phyloP scores from a whole-genome alignment of 2,888 invertebrate species.

The Hirtodrosophila cameraria region DNA sequence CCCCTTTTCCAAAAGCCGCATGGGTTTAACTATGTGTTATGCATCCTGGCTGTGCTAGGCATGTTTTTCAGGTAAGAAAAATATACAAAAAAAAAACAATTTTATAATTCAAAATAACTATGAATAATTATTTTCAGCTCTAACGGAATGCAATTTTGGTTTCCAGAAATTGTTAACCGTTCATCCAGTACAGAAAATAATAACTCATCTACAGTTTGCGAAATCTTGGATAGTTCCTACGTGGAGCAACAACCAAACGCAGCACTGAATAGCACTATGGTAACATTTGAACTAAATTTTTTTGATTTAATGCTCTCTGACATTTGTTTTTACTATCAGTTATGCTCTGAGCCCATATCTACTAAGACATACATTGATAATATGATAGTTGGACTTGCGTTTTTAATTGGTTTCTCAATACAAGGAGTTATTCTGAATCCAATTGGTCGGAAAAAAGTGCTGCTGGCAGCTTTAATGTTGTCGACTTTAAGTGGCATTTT shows the following conservation, averaged over 20 bases:
- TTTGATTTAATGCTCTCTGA: not conserved
- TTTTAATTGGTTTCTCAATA: conserved; percentile 78
- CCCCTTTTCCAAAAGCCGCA: conserved; percentile 80
- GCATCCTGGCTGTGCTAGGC: conserved; percentile 66
- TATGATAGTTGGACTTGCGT: conserved; percentile 78
- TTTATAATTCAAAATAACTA: too few species aligned
- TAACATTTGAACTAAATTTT: conserved; percentile 14
- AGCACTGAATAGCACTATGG: conserved; percentile 22
- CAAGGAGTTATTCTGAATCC: conserved; percentile 80
- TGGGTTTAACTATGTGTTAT: conserved; percentile 65
- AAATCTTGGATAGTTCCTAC: conserved; percentile 67
- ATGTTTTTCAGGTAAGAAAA: conserved; percentile 72
- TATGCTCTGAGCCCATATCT: conserved; percentile 75
- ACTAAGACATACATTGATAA: conserved; percentile 79
- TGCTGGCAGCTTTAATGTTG: conserved; percentile 63
- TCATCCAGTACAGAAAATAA: conserved; percentile 49
- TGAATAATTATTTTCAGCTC: conserved; percentile 62
- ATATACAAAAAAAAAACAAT: not conserved
- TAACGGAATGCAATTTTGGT: conserved; percentile 83
- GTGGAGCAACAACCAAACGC: conserved; percentile 22
- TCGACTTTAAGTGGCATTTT: conserved; percentile 76
- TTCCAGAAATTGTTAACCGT: conserved; percentile 82
- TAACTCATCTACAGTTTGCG: conserved; percentile 66
- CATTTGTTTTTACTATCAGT: conserved; percentile 45
- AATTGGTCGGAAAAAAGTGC: conserved; percentile 79